Evolutionary conservation across 1,140 invertebrate species (phyloP).

Genomic region (Caenorhabditis briggsae): DNA sequence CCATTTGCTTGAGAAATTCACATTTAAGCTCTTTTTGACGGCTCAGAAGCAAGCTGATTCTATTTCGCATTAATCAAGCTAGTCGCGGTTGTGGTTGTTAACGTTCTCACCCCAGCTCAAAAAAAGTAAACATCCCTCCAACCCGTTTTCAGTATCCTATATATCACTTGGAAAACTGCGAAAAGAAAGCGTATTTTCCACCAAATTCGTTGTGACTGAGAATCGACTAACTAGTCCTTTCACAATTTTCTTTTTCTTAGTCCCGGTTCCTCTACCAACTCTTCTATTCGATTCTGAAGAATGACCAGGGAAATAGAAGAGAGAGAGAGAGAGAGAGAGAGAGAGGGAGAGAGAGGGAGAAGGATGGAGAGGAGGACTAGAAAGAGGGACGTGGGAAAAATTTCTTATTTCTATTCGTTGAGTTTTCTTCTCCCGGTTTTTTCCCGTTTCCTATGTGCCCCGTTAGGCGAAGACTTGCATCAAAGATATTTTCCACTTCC

Average conservation of each 20-base stretch:
- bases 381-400: neutral
- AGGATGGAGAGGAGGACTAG: neutral
- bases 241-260: neutral
- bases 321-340: neutral
- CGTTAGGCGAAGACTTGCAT: slow-evolving; percentile 45
- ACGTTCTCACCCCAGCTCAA: too few relatives aligned
- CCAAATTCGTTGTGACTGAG: slow-evolving; percentile 36
- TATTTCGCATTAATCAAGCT: too few relatives aligned
- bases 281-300: slow-evolving; percentile 29
- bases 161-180: slow-evolving; percentile 13
- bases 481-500: slow-evolving; percentile 46
- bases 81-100: too few relatives aligned
- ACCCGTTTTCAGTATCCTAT: neutral
- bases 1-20: too few relatives aligned
- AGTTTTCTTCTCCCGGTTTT: slow-evolving; percentile 1
- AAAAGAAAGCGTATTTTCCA: neutral
- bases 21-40: too few relatives aligned
- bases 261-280: neutral
- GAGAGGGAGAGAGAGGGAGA: neutral
- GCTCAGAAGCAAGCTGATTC: too few relatives aligned
- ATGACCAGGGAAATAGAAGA: neutral
- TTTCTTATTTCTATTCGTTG: slow-evolving; percentile 49
- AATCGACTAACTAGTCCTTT: slow-evolving; percentile 48
- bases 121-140: too few relatives aligned
- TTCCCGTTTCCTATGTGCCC: slow-evolving; percentile 6